A percentile compares a stretch with the other conserved stretches of the same genome.
phyloP scores from a whole-genome alignment of 30 jellyfish, hydroid and myxozoan species.

The Pseudorhiza aurosa region DNA sequence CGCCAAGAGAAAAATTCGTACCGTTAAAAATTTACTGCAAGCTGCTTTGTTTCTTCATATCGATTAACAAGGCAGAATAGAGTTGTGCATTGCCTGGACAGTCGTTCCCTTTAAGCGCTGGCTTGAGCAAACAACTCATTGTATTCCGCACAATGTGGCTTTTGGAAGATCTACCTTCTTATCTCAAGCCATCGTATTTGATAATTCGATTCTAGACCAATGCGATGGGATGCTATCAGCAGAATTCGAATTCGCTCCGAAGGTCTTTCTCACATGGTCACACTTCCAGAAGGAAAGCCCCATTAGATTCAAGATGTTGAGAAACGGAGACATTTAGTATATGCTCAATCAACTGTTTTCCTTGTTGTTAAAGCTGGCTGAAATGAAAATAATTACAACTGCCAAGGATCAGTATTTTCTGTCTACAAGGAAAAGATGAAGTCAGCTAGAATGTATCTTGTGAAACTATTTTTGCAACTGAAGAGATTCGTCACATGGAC shows the following conservation, averaged over 20 bases:
- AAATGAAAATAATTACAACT: no score
- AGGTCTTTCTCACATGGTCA: no score
- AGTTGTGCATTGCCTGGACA: background rate
- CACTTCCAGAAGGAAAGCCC: no score
- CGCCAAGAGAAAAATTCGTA: slow-evolving; percentile 30
- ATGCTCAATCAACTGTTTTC: no score
- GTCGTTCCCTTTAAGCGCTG: slow-evolving; percentile 23
- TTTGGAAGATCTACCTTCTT: slow-evolving; percentile 45
- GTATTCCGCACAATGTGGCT: slow-evolving; percentile 30
- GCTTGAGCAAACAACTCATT: background rate
- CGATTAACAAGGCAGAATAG: background rate
- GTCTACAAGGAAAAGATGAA: no score
- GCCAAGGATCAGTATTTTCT: no score
- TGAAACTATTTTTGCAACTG: no score
- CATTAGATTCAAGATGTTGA: no score
- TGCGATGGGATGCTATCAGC: slow-evolving; percentile 11
- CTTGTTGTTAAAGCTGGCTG: no score
- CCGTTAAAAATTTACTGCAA: slow-evolving; percentile 26
- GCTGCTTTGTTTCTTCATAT: background rate
- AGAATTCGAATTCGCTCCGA: background rate
- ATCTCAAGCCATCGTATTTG: slow-evolving; percentile 14
- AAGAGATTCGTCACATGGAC: no score
- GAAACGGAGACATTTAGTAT: no score
- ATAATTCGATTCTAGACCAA: background rate
- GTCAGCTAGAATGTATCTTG: no score